phyloP scores from a whole-genome alignment of 2,797 vertebrate species.

The Tapera naevia region DNA sequence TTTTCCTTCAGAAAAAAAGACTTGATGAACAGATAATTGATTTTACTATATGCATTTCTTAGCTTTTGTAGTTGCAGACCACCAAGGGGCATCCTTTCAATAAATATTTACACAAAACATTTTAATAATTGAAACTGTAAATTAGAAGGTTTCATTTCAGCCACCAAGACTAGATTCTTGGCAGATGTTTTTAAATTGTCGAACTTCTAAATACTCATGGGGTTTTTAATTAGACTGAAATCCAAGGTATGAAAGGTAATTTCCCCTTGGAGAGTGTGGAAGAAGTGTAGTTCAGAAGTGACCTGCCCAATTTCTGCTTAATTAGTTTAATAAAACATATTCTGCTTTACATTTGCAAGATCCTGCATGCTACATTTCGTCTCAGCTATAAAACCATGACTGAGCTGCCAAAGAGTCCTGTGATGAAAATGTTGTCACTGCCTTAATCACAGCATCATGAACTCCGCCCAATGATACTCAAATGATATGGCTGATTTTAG shows the following conservation, averaged over 20 bases:
- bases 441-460: background rate
- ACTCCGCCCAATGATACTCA: background rate
- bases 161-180: background rate
- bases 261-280: background rate
- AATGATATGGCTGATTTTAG: fast-evolving
- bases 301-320: background rate
- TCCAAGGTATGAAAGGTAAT: background rate
- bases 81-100: fast-evolving
- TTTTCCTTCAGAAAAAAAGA: background rate
- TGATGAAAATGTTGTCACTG: background rate
- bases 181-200: background rate
- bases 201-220: background rate
- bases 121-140: background rate
- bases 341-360: background rate
- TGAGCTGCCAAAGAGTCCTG: background rate
- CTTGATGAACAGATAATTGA: background rate
- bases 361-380: background rate
- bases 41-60: background rate
- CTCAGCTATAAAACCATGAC: background rate
- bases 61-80: background rate
- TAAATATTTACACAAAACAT: background rate
- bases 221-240: background rate
- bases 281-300: background rate
- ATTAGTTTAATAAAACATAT: background rate
- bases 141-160: background rate